Percentiles rank a stretch among this genome's conserved stretches.
These are phyloP conservation scores for Nothobranchius kuhntae DNA, from an alignment of 2,113 vertebrate species.

Conservation along the genomic window DNA sequence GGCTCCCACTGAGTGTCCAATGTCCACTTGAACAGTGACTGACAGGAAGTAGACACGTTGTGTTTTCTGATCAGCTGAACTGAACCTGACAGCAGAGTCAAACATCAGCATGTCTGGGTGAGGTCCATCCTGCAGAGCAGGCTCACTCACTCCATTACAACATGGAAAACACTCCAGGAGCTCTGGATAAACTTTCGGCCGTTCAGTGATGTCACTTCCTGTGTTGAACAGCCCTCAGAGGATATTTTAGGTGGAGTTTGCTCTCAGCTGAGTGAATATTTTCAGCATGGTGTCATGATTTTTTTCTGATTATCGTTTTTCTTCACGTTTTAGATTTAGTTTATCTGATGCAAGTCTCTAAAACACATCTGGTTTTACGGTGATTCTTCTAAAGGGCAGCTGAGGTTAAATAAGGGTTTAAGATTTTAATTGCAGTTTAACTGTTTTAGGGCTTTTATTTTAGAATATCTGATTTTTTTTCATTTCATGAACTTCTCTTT, in stretches of 20 bases:
- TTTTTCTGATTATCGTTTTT: background rate
- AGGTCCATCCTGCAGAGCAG: slow-evolving; percentile 21
- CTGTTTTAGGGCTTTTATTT: too few species aligned
- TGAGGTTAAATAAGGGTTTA: too few species aligned
- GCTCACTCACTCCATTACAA: slow-evolving; percentile 9
- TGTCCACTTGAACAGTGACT: slow-evolving; percentile 1
- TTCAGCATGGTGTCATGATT: slow-evolving; percentile 19
- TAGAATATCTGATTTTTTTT: too few species aligned
- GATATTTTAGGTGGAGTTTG: slow-evolving; percentile 35
- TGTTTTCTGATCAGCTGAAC: slow-evolving; percentile 20
- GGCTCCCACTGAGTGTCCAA: slow-evolving; percentile 1
- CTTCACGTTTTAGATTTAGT: background rate
- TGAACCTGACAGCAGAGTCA: slow-evolving; percentile 14
- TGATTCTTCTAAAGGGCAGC: too few species aligned
- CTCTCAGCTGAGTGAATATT: slow-evolving; percentile 59
- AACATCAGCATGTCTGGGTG: slow-evolving; percentile 7
- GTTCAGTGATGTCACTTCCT: slow-evolving; percentile 11
- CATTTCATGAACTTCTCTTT: too few species aligned
- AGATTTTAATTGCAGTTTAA: too few species aligned
- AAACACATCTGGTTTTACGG: too few species aligned
- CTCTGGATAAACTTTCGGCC: slow-evolving; percentile 4
- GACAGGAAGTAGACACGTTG: slow-evolving; percentile 25
- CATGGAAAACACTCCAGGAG: slow-evolving; percentile 18
- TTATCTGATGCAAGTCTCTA: background rate
- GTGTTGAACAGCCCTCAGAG: slow-evolving; percentile 28